Evolutionary conservation across 2,797 vertebrate genomes (phyloP).

Genomic region (Trachurus trachurus): DNA sequence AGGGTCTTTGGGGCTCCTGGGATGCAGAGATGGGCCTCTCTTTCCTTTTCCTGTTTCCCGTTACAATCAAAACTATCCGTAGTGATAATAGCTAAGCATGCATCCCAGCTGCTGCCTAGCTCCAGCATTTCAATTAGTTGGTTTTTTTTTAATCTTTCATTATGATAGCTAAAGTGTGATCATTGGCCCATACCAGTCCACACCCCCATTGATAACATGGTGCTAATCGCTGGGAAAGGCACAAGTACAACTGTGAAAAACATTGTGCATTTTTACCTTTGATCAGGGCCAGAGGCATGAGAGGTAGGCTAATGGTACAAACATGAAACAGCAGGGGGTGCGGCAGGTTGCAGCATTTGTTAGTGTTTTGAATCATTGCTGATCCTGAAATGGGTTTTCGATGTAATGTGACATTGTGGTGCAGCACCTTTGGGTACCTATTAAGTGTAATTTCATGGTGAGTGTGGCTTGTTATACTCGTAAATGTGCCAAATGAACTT

Average conservation of each 20-base stretch:
- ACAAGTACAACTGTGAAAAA: constrained; percentile 82
- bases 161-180: constrained; percentile 82
- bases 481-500: constrained; percentile 45
- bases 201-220: constrained; percentile 81
- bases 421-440: constrained; percentile 60
- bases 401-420: constrained; percentile 56
- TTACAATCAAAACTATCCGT: constrained; percentile 88
- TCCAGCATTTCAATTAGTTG: constrained; percentile 70
- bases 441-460: constrained; percentile 72
- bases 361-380: constrained; percentile 54
- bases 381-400: constrained; percentile 49
- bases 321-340: constrained; percentile 66
- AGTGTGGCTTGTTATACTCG: constrained; percentile 48
- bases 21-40: constrained; percentile 48
- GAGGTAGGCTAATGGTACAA: constrained; percentile 39
- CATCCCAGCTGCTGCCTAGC: constrained; percentile 88
- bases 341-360: constrained; percentile 63
- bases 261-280: constrained; percentile 82
- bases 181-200: constrained; percentile 81
- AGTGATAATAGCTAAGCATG: constrained; percentile 86
- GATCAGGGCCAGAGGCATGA: constrained; percentile 69
- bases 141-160: constrained; percentile 75
- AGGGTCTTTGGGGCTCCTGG: constrained; percentile 46
- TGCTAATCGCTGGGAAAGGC: constrained; percentile 87
- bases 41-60: constrained; percentile 65